Conservation (phyloP, 2,888 invertebrate genomes). For the Noctua fimbriata region DNA sequence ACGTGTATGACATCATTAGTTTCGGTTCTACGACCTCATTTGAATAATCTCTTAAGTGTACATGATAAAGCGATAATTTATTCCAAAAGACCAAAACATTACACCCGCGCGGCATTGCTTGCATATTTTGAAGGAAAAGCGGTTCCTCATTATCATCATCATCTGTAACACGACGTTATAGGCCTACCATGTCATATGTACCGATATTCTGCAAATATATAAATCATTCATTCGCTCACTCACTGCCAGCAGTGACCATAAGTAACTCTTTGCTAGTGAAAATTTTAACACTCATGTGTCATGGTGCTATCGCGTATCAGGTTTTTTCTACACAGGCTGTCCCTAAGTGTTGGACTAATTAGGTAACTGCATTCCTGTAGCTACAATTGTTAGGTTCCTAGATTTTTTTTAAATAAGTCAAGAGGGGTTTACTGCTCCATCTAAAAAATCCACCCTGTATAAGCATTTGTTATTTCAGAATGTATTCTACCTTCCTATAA, state of each 20-base stretch:
- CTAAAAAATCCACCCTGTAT: too few species aligned
- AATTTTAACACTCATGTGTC: background rate
- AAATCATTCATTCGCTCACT: background rate
- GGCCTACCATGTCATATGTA: background rate
- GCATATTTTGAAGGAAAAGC: background rate
- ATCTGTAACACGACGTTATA: background rate
- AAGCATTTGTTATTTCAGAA: too few species aligned
- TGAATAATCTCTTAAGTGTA: conserved; percentile 51
- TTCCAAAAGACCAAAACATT: conserved; percentile 19
- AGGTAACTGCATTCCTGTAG: too few species aligned
- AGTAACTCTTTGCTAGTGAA: background rate
- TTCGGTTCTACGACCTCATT: conserved; percentile 57
- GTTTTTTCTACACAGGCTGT: too few species aligned
- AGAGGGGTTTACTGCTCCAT: too few species aligned
- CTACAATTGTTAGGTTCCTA: too few species aligned
- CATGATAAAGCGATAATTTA: conserved; percentile 46
- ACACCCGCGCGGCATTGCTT: background rate
- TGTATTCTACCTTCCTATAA: too few species aligned
- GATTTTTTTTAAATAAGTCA: too few species aligned
- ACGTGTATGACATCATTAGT: conserved; percentile 37
- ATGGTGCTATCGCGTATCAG: background rate
- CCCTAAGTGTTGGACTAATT: background rate
- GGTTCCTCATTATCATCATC: too few species aligned
- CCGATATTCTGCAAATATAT: background rate
- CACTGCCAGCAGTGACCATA: background rate